Evolutionary conservation across 2,113 vertebrate species (phyloP).

Genomic region (Illadopsis cleaveri): DNA sequence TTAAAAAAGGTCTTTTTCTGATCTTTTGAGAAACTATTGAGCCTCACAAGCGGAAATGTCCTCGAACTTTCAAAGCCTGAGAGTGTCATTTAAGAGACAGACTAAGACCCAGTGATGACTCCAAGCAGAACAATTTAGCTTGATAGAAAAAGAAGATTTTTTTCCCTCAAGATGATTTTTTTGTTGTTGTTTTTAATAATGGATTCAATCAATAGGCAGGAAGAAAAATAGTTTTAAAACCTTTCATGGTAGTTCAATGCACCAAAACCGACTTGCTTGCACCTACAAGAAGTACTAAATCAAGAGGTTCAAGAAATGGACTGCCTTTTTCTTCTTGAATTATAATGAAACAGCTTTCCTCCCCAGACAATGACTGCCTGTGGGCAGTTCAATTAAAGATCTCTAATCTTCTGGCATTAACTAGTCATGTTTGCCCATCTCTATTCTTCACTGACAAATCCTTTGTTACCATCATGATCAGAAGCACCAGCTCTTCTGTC

Average conservation of each 20-base stretch:
- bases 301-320: fast-evolving
- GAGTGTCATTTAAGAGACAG: not conserved
- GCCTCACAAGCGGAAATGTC: not conserved
- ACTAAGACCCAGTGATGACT: not conserved
- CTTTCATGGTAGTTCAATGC: not conserved
- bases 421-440: not conserved
- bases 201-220: not conserved
- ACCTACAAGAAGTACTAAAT: not conserved
- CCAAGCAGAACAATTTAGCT: not conserved
- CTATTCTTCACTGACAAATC: not conserved
- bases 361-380: not conserved
- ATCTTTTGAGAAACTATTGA: not conserved
- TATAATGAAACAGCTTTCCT: not conserved
- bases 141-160: not conserved
- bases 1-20: not conserved
- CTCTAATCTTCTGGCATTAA: not conserved
- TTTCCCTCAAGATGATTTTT: not conserved
- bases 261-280: not conserved
- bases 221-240: not conserved
- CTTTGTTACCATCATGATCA: not conserved
- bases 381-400: not conserved
- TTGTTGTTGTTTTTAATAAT: not conserved
- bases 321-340: not conserved
- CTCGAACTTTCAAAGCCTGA: not conserved
- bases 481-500: not conserved